Evolutionary conservation across 2,113 vertebrate genomes (phyloP), one percentile per base, ranked within the genome.

Genomic region (Electrona antarctica): DNA sequence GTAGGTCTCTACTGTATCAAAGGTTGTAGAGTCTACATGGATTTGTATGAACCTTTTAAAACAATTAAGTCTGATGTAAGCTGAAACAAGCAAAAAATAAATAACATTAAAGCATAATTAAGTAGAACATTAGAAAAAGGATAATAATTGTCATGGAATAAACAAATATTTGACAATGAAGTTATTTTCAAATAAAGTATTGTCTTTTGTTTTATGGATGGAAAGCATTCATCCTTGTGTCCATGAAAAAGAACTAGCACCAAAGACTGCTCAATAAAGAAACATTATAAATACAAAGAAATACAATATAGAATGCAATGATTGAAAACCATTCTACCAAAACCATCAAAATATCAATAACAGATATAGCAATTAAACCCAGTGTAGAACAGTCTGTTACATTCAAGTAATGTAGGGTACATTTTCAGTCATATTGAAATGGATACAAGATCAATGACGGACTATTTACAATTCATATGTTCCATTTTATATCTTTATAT

Each of bases 371-470:
- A 78, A 74, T 33, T 60, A 15, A 77, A 4, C 8, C 55, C 47
- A 70, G 48, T 63, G 55, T 82, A 81, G 73, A 85, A 87, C 76
- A 86, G 77, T 82, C 64, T 77, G 56, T 5, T 78, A 82, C 55
- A 76, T 81, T 76, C 50, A 80, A 66, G 60, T 52, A 66, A 12
- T 15, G 65, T 50, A 13, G 29, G 13, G 63, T 29, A 67, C 45
- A 49, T 49, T 60, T 14, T n/a, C 33, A 41, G 5, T 41, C 59
- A 51, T 46, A 58, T 7, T 62, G 61, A 63, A 68, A 69, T 41
- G 3, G 33, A 2, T 9, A 71, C 29, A 58, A 29, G 29, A 67
- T 60, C 21, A 10, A 21, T 12, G 58, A 6, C 0, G 1, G 51
- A 46, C 0, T 69, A 68, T 80, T 71, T 79, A 74, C 64, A 82